Percentiles rank a stretch among this genome's conserved stretches.
phyloP scores from a whole-genome alignment of 2,797 vertebrate genomes.

The Passerculus sandwichensis region DNA sequence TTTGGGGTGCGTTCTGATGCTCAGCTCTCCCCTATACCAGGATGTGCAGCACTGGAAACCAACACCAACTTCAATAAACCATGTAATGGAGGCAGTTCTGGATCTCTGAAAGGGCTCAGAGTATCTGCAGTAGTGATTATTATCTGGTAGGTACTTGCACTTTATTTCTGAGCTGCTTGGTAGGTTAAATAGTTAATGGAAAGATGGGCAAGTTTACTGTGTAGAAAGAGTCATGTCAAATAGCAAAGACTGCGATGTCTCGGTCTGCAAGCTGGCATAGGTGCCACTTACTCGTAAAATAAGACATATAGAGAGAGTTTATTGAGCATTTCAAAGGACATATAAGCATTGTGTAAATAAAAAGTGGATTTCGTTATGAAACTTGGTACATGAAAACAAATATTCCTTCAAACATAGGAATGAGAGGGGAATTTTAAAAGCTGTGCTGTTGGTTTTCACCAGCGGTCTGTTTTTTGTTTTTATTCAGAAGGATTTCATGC shows the following conservation, averaged over 20 bases:
- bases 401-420: background rate
- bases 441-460: background rate
- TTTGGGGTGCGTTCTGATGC: background rate
- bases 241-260: background rate
- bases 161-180: background rate
- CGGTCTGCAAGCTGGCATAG: background rate
- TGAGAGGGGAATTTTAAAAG: background rate
- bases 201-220: background rate
- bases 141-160: slow-evolving; percentile 12
- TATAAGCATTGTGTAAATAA: background rate
- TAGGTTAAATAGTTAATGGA: background rate
- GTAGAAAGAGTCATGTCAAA: background rate
- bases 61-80: background rate
- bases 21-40: slow-evolving; percentile 24
- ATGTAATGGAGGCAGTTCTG: slow-evolving; percentile 22
- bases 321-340: background rate
- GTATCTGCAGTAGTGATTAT: background rate
- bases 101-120: background rate
- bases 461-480: background rate
- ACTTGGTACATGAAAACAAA: background rate
- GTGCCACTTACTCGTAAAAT: background rate
- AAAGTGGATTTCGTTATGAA: background rate
- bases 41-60: slow-evolving; percentile 30
- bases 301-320: background rate
- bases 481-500: background rate